Evolutionary conservation across 2,113 vertebrate genomes (phyloP), one percentile per base, ranked within the genome.

Genomic region (Antennarius striatus): DNA sequence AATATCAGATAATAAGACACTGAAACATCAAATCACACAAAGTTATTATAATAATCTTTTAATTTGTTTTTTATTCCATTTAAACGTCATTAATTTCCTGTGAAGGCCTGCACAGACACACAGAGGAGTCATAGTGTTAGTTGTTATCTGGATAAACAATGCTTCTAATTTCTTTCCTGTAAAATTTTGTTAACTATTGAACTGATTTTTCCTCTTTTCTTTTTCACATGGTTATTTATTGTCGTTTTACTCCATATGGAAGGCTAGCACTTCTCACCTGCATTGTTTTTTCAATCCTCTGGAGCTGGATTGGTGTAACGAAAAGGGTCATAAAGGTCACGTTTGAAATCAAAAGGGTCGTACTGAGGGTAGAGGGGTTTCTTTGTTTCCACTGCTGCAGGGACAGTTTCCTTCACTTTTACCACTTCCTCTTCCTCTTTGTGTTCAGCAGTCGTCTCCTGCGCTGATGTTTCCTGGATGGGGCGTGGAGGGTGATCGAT

Each of bases 251-350:
- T 7, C 5, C 56, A 7, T 6, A 14, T 6, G 55, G 17, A 16
- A 28, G 5, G 14, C 12, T 40, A 6, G n/a, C 1, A 62, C 29
- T 16, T 55, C 4, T 55, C 3, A 10, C 40, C 3, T 32, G 15
- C 8, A 6, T 3, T 72, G 15, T 52, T 10, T 60, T 49, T 65
- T 70, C 79, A 87, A 40, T 90, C 15, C 47, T 77, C 74, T 2
- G 75, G 78, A 42, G 51, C 85, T 61, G 75, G 78, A 3, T 84
- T 42, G 10, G 63, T 54, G 60, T 90, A 88, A 16, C 3, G 65
- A 17, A 80, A 82, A 6, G 88, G 88, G 68, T 93, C 86, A 64
- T 75, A 91, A 13, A 91, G 81, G 49, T 92, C 88, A 62, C 76
- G 81, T 48, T 67, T 83, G 68, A 84, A 91, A 75, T 93, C 86